Percentiles rank a stretch among this genome's conserved stretches.
These are phyloP conservation scores for Caradrina kadenii DNA, from an alignment of 2,888 invertebrate genomes.

Conservation along the genomic window DNA sequence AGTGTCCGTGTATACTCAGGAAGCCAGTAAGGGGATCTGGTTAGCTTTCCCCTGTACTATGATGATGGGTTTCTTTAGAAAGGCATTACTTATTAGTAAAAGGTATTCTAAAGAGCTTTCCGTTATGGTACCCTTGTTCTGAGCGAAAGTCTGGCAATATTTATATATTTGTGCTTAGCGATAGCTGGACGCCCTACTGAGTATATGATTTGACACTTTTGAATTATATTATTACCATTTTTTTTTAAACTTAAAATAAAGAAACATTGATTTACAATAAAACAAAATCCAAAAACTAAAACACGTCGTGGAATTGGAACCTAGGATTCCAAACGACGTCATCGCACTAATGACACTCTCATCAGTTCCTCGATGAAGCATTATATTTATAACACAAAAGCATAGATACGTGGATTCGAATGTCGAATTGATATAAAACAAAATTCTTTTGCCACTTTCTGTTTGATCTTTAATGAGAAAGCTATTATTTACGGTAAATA, in stretches of 20 bases:
- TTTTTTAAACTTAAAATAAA: not conserved
- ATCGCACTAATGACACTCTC: not conserved
- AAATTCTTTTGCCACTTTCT: no score
- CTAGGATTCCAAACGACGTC: not conserved
- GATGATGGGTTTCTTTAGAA: conserved; percentile 20
- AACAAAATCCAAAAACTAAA: not conserved
- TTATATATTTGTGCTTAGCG: conserved; percentile 40
- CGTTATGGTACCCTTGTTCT: conserved; percentile 32
- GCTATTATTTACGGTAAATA: no score
- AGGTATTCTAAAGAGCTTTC: conserved; percentile 35
- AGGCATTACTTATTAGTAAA: conserved; percentile 56
- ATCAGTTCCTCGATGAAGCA: not conserved
- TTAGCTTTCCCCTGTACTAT: conserved; percentile 55
- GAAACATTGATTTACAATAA: not conserved
- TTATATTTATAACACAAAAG: not conserved
- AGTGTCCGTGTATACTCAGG: conserved; percentile 76
- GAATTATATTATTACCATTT: not conserved
- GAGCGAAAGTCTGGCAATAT: conserved; percentile 61
- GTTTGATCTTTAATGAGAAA: no score
- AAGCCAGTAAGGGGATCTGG: conserved; percentile 67
- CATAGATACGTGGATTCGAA: not conserved
- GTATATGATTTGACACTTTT: conserved; percentile 70
- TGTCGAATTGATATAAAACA: not conserved
- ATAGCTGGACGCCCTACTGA: conserved; percentile 61
- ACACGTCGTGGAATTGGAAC: not conserved